Conservation (phyloP, 2,113 vertebrate species). For the Mystacornis crossleyi region DNA sequence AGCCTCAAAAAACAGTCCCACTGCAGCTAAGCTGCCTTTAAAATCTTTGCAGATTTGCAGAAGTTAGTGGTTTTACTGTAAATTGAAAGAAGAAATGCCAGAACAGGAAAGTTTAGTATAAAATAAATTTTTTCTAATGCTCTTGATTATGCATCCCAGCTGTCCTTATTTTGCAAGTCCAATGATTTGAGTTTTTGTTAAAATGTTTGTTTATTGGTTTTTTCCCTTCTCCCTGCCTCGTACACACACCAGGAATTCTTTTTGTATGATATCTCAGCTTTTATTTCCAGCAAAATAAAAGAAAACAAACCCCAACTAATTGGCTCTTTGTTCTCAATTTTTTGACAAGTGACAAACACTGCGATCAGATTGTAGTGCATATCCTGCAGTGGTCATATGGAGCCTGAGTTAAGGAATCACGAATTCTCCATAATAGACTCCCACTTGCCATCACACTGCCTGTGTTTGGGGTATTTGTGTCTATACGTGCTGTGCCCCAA, state of each 20-base stretch:
- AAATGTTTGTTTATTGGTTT: conserved; percentile 39
- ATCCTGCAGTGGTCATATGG: conserved; percentile 45
- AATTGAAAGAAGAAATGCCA: neutral
- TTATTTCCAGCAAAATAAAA: conserved; percentile 65
- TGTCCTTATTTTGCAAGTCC: conserved; percentile 62
- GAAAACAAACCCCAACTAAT: conserved; percentile 60
- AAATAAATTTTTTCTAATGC: conserved; percentile 23
- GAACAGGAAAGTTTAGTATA: neutral
- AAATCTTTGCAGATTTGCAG: neutral
- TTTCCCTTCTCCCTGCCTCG: neutral
- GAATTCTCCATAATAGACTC: neutral
- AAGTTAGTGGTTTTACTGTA: neutral
- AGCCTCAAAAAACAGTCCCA: neutral
- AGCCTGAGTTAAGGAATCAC: neutral
- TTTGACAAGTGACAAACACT: conserved; percentile 66
- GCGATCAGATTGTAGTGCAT: conserved; percentile 38
- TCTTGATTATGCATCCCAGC: conserved; percentile 62
- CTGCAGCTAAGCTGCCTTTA: neutral
- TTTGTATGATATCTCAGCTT: conserved; percentile 46
- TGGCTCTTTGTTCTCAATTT: conserved; percentile 60
- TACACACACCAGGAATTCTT: conserved; percentile 50
- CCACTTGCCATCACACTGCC: neutral
- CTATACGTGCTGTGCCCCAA: neutral
- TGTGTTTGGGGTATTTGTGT: neutral
- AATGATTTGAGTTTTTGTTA: conserved; percentile 31